phyloP scores from a whole-genome alignment of 2,797 vertebrate species.

The Poecilia wingei region DNA sequence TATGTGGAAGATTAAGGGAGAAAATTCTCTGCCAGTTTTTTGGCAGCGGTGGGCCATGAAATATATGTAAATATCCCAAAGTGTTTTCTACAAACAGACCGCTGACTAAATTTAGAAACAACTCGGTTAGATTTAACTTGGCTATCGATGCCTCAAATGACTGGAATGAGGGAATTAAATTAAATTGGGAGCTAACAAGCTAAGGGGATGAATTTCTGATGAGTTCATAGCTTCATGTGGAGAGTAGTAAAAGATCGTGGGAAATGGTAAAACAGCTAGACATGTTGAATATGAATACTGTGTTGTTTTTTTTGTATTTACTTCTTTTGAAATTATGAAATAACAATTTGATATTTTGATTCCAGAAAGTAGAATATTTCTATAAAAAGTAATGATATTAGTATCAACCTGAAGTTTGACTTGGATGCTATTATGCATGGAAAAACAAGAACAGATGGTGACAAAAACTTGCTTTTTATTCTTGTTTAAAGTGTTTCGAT shows the following conservation, averaged over 20 bases:
- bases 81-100: background rate
- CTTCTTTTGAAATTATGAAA: background rate
- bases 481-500: background rate
- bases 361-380: background rate
- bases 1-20: background rate
- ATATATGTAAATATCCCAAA: background rate
- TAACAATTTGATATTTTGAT: background rate
- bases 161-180: no score
- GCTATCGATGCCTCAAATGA: no score
- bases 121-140: no score
- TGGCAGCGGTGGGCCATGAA: background rate
- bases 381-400: no score
- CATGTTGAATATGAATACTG: background rate
- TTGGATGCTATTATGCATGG: background rate
- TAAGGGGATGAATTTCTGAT: no score
- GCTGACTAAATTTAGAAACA: background rate
- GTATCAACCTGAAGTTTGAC: background rate
- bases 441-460: background rate
- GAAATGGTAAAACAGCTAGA: background rate
- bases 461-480: background rate
- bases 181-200: no score
- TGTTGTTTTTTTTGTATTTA: no score
- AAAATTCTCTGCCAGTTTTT: background rate
- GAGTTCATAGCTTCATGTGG: no score
- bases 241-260: background rate